A percentile compares a stretch with the other conserved stretches of the same genome.
phyloP scores from a whole-genome alignment of 2,888 invertebrate genomes.

The Cyrtodaria siliqua region DNA sequence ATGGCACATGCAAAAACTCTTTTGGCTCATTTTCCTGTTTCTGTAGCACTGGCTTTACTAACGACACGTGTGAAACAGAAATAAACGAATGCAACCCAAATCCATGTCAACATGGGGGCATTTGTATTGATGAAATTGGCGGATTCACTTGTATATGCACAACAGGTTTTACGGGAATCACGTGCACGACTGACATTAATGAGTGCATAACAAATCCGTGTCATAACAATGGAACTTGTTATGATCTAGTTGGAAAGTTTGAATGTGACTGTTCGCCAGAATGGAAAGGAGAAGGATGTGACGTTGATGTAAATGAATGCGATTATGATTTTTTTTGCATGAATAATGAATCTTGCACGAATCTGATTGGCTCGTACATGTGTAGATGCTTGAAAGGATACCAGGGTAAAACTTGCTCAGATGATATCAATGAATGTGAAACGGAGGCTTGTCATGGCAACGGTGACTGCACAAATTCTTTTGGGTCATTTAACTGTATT shows the following conservation, averaged over 20 bases:
- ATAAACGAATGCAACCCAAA: slow-evolving; percentile 35
- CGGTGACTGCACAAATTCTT: slow-evolving; percentile 39
- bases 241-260: slow-evolving; percentile 24
- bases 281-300: slow-evolving; percentile 27
- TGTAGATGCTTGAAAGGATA: slow-evolving; percentile 63
- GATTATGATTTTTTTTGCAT: slow-evolving; percentile 1
- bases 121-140: slow-evolving; percentile 60
- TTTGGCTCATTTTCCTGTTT: slow-evolving; percentile 11
- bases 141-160: slow-evolving; percentile 64
- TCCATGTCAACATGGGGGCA: slow-evolving; percentile 65
- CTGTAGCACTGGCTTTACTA: slow-evolving; percentile 19
- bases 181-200: slow-evolving; percentile 57
- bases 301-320: slow-evolving; percentile 54
- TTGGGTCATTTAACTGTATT: slow-evolving; percentile 32
- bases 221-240: slow-evolving; percentile 23
- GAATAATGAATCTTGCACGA: slow-evolving; percentile 63
- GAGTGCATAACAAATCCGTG: slow-evolving; percentile 43
- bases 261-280: neutral
- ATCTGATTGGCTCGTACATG: slow-evolving; percentile 50
- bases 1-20: slow-evolving; percentile 17
- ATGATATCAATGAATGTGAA: slow-evolving; percentile 57
- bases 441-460: slow-evolving; percentile 29
- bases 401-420: slow-evolving; percentile 57
- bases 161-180: slow-evolving; percentile 50
- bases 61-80: slow-evolving; percentile 38